Evolutionary conservation across 2,113 vertebrate genomes (phyloP).

Genomic region (Sitta europaea): DNA sequence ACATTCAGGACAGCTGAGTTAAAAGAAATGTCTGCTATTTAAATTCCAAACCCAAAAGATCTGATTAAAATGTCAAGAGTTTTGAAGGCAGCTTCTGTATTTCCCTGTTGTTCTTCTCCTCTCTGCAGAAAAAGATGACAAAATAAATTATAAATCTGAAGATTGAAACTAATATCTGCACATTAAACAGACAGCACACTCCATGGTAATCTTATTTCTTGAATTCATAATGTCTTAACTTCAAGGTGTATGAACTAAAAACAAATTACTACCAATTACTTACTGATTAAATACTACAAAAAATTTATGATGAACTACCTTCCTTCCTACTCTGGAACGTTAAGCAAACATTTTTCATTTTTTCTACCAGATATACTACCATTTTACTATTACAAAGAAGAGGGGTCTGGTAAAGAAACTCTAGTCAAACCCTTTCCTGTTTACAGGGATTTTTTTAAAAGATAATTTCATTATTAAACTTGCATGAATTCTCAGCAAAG

Average conservation of each 20-base stretch:
- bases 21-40: constrained; percentile 32
- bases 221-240: not conserved
- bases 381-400: not conserved
- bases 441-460: not conserved
- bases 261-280: not conserved
- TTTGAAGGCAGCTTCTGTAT: constrained; percentile 57
- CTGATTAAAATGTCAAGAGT: constrained; percentile 18
- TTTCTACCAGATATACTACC: not conserved
- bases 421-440: not conserved
- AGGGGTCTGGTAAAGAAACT: not conserved
- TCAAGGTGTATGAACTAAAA: not conserved
- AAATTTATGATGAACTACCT: not conserved
- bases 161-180: not conserved
- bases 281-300: not conserved
- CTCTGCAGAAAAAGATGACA: constrained; percentile 64
- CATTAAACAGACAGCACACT: not conserved
- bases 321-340: not conserved
- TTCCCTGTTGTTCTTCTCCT: constrained; percentile 35
- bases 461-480: not conserved
- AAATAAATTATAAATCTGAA: constrained; percentile 26
- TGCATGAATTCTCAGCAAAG: not conserved
- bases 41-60: constrained; percentile 26
- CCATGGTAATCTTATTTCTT: not conserved
- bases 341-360: not conserved
- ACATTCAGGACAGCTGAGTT: constrained; percentile 22